Evolutionary conservation across 1,140 invertebrate genomes (phyloP), one percentile per base, ranked within the genome.

Genomic region (Conopomorpha cramerella): DNA sequence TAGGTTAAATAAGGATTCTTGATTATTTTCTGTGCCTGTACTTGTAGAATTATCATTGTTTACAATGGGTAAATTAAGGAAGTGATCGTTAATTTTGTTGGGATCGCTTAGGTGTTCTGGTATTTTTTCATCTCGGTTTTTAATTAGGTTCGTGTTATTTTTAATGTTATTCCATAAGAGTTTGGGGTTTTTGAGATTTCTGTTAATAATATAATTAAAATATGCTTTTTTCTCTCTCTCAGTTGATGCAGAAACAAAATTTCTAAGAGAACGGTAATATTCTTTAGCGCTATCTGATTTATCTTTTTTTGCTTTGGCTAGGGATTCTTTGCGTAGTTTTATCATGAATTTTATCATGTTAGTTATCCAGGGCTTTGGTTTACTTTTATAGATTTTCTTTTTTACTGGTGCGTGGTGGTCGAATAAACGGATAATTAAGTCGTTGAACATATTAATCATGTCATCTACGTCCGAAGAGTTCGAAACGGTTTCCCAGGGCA

Each of bases 311-410:
- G 8, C 28, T 29, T 11, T 29, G 10, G 10, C 10, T 29, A 10
- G 10, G 6, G 28, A 4, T 11, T 13, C 13, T 23, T 46, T 29
- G n/a, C 39, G 30, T 8, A 25, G 16, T 3, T 7, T 30, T 17
- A 46, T 41, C 36, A 46, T 41, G 16, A 27, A 29, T 33, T 30
- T 41, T n/a, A 47, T 35, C n/a, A 39, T 47, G 25, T 31, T 23
- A 10, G 41, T 47, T 31, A 47, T 32, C 45, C 38, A 47, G 6
- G 41, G 41, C 18, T 30, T 35, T 2, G 19, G 18, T 25, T 36
- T 34, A 3, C 25, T 31, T 34, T 30, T 46, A 31, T 28, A 17
- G 2, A 29, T 10, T 34, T 16, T 18, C 27, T 27, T 43, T 35
- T 37, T 34, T 17, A 34, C 7, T 8, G 35, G 40, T 1, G 45